phyloP scores from a whole-genome alignment of 2,797 vertebrate species.

The Dicrostonyx torquatus region DNA sequence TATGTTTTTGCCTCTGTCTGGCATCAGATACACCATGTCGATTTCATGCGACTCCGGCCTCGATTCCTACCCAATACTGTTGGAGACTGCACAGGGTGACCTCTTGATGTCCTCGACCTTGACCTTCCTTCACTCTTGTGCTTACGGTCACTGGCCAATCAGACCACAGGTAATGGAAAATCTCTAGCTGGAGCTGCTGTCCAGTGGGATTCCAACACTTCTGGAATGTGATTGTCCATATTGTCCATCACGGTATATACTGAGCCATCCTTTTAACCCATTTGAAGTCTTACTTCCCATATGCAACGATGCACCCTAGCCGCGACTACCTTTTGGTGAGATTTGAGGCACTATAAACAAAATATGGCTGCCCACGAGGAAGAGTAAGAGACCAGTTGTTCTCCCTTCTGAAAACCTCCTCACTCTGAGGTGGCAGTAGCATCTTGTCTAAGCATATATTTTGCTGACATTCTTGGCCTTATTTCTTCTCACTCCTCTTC shows the following conservation, averaged over 20 bases:
- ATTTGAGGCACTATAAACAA: neutral
- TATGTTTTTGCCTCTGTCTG: neutral
- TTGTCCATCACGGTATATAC: neutral
- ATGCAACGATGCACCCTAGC: neutral
- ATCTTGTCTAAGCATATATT: neutral
- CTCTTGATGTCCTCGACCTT: neutral
- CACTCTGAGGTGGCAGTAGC: neutral
- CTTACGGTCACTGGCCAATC: neutral
- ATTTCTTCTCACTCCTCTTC: neutral
- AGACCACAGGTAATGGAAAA: neutral
- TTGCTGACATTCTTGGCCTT: neutral
- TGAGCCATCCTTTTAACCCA: neutral
- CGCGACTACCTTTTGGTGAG: neutral
- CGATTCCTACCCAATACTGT: neutral
- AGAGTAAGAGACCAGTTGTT: neutral
- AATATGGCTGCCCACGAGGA: neutral
- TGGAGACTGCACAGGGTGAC: too few relatives aligned
- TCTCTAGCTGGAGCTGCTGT: neutral
- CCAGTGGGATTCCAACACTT: neutral
- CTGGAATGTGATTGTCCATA: neutral
- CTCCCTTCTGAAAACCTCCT: neutral
- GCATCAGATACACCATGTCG: neutral
- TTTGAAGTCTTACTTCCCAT: neutral
- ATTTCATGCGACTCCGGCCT: neutral
- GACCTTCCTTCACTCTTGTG: neutral